Evolutionary conservation across 1,140 invertebrate species (phyloP), one percentile per base, ranked within the genome.

Genomic region (Onthophagus taurus): DNA sequence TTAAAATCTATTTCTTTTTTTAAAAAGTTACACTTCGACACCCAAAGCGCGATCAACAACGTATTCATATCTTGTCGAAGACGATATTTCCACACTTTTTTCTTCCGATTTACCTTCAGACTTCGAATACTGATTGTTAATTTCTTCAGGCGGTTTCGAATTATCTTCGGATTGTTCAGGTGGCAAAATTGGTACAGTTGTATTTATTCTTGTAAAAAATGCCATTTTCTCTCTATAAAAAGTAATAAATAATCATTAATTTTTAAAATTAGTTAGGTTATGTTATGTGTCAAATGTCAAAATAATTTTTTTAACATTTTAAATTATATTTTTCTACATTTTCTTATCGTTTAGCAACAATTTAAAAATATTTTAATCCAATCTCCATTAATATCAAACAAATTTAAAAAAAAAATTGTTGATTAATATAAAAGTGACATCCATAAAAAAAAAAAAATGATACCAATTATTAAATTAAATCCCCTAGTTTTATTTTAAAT

Each of bases 171-270:
- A 21, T 50, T 50, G 8, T 47, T 87, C 82, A 20, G 73, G 70
- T 4, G 85, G 83, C 37, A 88, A 65, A 24, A 85, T 74, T 42
- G 87, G 85, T 51, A 90, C 78, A 47, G 75, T 81, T 14, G 82
- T 59, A 55, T 85, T 86, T 4, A 81, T 75, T 45, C 82, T 74
- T 2, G 89, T 92, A 62, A 95, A 93, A 67, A 95, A 95, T 9
- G 89, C 86, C 80, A 95, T 95, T 67, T 93, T 94, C 68, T 93
- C 89, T 72, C 89, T 93, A 69, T 16, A 73, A 71, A 48, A 46
- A 53, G 49, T 47, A 49, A 57, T 13, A 12, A 14, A 18, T 24
- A 31, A 31, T 1, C 14, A 38, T 29, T 29, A 11, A 44, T 9
- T 14, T 6, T 31, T 7, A 4, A n/a, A n/a, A n/a, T n/a, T n/a